Evolutionary conservation across 2,888 invertebrate genomes (phyloP).

Genomic region (Eupeodes luniger): DNA sequence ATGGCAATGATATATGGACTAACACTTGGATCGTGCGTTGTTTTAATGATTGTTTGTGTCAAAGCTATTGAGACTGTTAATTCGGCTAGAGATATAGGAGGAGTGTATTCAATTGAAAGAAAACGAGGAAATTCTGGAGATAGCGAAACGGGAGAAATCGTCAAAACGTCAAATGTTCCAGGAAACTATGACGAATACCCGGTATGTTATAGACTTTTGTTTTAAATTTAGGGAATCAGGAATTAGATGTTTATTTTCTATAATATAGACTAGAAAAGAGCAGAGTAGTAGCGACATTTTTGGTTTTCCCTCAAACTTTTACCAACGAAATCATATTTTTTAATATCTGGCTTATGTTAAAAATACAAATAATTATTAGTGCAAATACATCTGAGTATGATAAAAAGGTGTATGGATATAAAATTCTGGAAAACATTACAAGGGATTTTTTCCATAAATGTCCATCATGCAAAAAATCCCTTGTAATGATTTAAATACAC

Average conservation of each 20-base stretch:
- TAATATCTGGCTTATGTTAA: too few species aligned
- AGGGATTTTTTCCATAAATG: too few species aligned
- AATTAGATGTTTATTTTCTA: not conserved
- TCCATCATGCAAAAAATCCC: too few species aligned
- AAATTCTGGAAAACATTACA: too few species aligned
- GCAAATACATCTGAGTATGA: too few species aligned
- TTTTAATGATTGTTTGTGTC: slow-evolving; percentile 44
- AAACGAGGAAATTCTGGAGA: slow-evolving; percentile 31
- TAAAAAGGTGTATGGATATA: too few species aligned
- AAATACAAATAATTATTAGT: too few species aligned
- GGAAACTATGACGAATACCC: slow-evolving; percentile 59
- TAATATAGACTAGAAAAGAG: too few species aligned
- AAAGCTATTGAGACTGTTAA: slow-evolving; percentile 28
- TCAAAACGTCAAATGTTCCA: slow-evolving; percentile 47
- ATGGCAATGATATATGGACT: slow-evolving; percentile 54
- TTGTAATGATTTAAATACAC: too few species aligned
- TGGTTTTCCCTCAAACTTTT: too few species aligned
- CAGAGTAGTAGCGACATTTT: too few species aligned
- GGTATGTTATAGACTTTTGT: slow-evolving; percentile 34
- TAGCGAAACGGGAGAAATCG: slow-evolving; percentile 46
- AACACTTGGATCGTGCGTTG: slow-evolving; percentile 56
- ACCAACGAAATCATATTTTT: too few species aligned
- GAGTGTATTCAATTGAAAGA: slow-evolving; percentile 48
- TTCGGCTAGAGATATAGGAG: slow-evolving; percentile 34
- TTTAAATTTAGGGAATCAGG: not conserved